Conservation (phyloP, 1,140 invertebrate genomes). For the Berghia stephanieae region DNA sequence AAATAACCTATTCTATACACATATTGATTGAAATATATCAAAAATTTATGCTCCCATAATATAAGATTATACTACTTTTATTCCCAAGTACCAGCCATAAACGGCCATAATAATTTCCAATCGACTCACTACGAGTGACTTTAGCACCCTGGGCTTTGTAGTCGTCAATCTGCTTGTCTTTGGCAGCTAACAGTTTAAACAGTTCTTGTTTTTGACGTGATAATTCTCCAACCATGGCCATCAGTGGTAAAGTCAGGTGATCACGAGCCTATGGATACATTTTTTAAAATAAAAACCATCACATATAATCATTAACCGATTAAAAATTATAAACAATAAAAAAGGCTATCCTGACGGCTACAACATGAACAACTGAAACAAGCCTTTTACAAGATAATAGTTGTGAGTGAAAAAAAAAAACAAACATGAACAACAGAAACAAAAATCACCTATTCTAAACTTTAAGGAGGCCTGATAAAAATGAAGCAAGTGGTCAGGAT, state of each 20-base stretch:
- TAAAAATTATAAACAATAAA: too few relatives aligned
- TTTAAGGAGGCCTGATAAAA: too few relatives aligned
- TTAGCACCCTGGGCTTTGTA: constrained; percentile 55
- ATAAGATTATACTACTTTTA: not conserved
- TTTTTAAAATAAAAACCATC: constrained; percentile 11
- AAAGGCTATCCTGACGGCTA: too few relatives aligned
- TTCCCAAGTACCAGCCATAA: not conserved
- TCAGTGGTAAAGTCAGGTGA: constrained; percentile 51
- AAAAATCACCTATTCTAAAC: too few relatives aligned
- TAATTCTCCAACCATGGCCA: constrained; percentile 56
- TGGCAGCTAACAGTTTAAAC: constrained; percentile 46
- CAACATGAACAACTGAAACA: too few relatives aligned
- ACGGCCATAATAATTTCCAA: not conserved
- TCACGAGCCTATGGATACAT: constrained; percentile 44
- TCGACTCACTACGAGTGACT: constrained; percentile 50
- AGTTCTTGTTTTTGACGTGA: constrained; percentile 52
- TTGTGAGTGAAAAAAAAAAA: too few relatives aligned
- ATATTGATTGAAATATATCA: too few relatives aligned
- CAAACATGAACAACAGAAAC: too few relatives aligned
- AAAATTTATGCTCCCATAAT: not conserved
- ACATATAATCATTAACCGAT: too few relatives aligned
- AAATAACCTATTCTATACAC: too few relatives aligned
- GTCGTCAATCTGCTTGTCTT: constrained; percentile 61
- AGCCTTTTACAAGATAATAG: too few relatives aligned
- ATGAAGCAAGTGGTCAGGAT: too few relatives aligned